Evolutionary conservation across 1,140 invertebrate genomes (phyloP), one percentile per base, ranked within the genome.

Genomic region (Homarus americanus): DNA sequence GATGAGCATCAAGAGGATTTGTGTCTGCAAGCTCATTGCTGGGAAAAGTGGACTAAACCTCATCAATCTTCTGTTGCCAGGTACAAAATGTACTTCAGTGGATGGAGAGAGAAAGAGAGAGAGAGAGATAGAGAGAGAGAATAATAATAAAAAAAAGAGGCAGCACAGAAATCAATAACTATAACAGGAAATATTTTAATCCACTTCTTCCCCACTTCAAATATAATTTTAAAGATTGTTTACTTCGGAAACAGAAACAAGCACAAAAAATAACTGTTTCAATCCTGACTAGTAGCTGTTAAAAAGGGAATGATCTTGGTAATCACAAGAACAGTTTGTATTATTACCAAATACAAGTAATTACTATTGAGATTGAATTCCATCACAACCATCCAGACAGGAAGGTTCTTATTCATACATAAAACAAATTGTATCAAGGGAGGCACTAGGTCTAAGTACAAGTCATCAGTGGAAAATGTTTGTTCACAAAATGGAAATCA

Each of bases 391-490:
- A 38, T 76, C 84, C 84, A 76, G 28, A 78, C 12, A 58, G 49
- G 84, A 78, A 87, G 84, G 84, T 76, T 87, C 41, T 58, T 78
- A 76, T 78, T 87, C 49, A 58, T 40, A 69, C 82, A 84, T 72
- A 41, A 84, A 72, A 84, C 36, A 84, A 66, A 41, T n/a, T 87
- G 53, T 78, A 76, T 86, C 72, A 87, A 78, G 84, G 84, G 84
- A 87, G 84, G 84, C 84, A 87, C 84, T 87, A 87, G 72, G 84
- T 87, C 84, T 87, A 87, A 87, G 84, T 87, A 87, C 84, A 87
- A 53, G 72, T 87, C 84, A 76, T 75, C 73, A 75, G 72, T 87
- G 84, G 73, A 78, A 87, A 87, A 78, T 66, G 58, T 84, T 87
- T 87, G 73, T 87, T 87, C 84, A 87, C 84, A 78, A 87, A 87